These are phyloP conservation scores for Phaethornis superciliosus DNA, from an alignment of 2,113 vertebrate genomes.

Conservation along the genomic window DNA sequence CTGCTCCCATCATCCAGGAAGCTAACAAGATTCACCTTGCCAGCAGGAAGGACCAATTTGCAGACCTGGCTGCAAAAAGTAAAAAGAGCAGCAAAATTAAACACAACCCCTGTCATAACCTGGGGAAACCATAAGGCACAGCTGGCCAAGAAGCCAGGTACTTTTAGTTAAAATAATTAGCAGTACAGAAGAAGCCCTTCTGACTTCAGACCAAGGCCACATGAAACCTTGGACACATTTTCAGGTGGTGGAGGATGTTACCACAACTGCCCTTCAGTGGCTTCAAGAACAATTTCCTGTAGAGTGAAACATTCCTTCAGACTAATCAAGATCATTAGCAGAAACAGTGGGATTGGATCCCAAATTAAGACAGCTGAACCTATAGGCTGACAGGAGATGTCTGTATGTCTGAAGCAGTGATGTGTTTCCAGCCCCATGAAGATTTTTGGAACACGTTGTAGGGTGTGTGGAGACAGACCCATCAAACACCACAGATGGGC, in stretches of 20 bases:
- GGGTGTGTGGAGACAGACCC: neutral
- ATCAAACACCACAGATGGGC: neutral
- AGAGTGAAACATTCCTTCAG: no score
- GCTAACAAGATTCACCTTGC: neutral
- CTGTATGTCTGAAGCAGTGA: neutral
- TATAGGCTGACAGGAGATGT: neutral
- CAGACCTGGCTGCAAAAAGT: neutral
- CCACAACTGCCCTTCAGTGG: neutral
- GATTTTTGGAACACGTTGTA: fast-evolving
- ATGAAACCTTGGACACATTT: neutral
- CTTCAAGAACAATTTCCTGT: neutral
- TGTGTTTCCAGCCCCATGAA: neutral
- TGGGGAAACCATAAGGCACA: neutral
- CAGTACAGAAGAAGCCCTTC: neutral
- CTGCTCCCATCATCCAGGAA: neutral
- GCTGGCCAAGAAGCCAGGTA: neutral
- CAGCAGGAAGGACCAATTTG: neutral
- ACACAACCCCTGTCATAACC: neutral
- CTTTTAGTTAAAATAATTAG: neutral
- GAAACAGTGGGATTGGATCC: neutral
- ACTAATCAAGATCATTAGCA: no score
- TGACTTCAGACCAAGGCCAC: fast-evolving
- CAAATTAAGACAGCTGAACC: neutral
- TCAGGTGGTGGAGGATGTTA: neutral
- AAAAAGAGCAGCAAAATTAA: neutral